Conservation (phyloP, 2,888 invertebrate genomes). For the Eupithecia pulchellata region DNA sequence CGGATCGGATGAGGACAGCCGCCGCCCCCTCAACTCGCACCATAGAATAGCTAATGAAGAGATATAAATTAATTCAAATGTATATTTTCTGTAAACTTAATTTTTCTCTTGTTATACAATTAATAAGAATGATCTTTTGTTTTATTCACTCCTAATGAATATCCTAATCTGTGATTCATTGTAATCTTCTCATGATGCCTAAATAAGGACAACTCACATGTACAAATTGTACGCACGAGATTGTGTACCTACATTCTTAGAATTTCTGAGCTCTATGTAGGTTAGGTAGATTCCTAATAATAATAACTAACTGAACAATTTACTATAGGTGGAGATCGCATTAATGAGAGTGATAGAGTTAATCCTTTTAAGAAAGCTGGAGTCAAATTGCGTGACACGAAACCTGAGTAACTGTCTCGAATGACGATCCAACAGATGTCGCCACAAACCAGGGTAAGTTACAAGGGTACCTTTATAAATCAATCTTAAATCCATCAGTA, state of each 20-base stretch:
- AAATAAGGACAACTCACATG: too few species aligned
- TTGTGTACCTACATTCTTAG: too few species aligned
- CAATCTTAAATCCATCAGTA: not conserved
- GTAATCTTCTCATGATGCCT: too few species aligned
- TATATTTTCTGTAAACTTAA: conserved; percentile 42
- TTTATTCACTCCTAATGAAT: conserved; percentile 18
- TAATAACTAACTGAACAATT: too few species aligned
- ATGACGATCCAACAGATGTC: not conserved
- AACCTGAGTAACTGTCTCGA: not conserved
- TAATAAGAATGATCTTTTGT: conserved; percentile 29
- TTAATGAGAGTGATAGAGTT: too few species aligned
- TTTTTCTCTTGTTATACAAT: conserved; percentile 44
- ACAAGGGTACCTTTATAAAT: not conserved
- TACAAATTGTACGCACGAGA: not conserved
- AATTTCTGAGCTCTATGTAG: not conserved
- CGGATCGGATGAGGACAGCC: conserved; percentile 95
- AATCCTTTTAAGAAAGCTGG: not conserved
- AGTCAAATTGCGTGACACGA: too few species aligned
- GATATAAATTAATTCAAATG: conserved; percentile 64
- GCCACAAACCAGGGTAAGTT: not conserved
- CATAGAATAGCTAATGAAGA: conserved; percentile 87
- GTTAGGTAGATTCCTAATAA: not conserved
- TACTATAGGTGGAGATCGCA: not conserved
- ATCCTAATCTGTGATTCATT: too few species aligned
- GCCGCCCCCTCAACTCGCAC: conserved; percentile 90